Evolutionary conservation across 1,140 invertebrate species (phyloP), one percentile per base, ranked within the genome.

Genomic region (Drosophila albomicans): DNA sequence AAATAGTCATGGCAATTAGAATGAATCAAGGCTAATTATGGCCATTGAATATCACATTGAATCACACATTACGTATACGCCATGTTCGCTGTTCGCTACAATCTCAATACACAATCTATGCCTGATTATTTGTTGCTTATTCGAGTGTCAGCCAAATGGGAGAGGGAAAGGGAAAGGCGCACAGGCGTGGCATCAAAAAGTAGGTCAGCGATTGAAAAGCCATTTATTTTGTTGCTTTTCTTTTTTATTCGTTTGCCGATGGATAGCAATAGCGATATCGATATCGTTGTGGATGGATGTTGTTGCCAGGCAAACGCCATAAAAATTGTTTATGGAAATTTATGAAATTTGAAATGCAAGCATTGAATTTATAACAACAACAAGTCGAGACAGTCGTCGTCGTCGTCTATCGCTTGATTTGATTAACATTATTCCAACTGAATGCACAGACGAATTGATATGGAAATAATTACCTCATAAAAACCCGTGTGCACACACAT

Each of bases 171-270:
- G 10, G 10, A 1, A 16, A 2, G 46, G 56, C 1, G 0, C 13
- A 7, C 5, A 10, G 46, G 16, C 32, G 49, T 38, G 25, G 41
- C 49, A 16, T 32, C 32, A 56, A 59, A 88, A 89, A 85, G 74
- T 89, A 89, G 81, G 85, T 89, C 85, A 89, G 46, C 69, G 68
- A 85, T 85, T 89, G 78, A 69, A 71, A 86, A 78, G 63, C 67
- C 84, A 86, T 81, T 76, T 78, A 79, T 72, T 35, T 68, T 68
- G 61, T 56, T 43, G 38, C 20, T 48, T 25, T 25, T 28, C 61
- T 59, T 30, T 51, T 25, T 28, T 15, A 28, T 10, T 51, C 32
- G 45, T 32, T 74, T 58, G 48, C 77, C 67, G 64, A 75, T 64
- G 75, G 65, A 82, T 82, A 85, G 59, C 79, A 41, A 56, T 52